phyloP scores from a whole-genome alignment of 2,888 invertebrate genomes.

The Leucophenga montana region DNA sequence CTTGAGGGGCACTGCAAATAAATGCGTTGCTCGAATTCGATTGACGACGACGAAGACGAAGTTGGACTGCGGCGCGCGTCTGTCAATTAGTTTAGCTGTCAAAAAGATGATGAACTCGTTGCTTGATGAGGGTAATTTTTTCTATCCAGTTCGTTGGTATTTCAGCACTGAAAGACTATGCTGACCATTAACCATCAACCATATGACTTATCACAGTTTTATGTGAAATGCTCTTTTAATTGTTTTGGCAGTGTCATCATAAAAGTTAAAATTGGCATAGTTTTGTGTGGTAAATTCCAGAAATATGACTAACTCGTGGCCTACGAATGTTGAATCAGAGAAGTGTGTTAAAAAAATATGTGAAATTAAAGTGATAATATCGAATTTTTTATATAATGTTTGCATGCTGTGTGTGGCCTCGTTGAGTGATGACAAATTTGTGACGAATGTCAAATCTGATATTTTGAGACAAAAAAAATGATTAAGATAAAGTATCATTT shows the following conservation, averaged over 20 bases:
- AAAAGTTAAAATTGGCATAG: conserved; percentile 41
- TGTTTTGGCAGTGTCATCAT: conserved; percentile 55
- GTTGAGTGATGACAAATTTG: conserved; percentile 63
- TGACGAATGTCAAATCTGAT: conserved; percentile 59
- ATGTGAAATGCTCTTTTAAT: conserved; percentile 50
- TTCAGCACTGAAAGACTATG: too few species aligned
- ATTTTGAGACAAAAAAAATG: conserved; percentile 7
- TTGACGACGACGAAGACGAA: conserved; percentile 44
- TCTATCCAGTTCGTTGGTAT: conserved; percentile 19
- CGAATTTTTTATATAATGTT: conserved; percentile 11
- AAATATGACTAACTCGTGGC: conserved; percentile 62
- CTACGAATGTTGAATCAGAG: too few species aligned
- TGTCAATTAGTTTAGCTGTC: conserved; percentile 71
- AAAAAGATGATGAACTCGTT: conserved; percentile 70
- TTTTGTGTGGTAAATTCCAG: conserved; percentile 53
- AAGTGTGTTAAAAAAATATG: conserved; percentile 55
- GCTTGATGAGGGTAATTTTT: conserved; percentile 69
- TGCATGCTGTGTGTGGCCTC: conserved; percentile 54
- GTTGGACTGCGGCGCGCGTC: conserved; percentile 62
- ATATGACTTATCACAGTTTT: conserved; percentile 63
- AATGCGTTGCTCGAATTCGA: too few species aligned
- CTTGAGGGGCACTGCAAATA: conserved; percentile 22
- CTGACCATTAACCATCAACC: conserved; percentile 23
- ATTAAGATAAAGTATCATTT: conserved; percentile 10
- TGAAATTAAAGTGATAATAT: conserved; percentile 27